Percentiles rank a stretch among this genome's conserved stretches.
Conservation (phyloP, 2,888 invertebrate species). For the Leptopilina drosophilae region DNA sequence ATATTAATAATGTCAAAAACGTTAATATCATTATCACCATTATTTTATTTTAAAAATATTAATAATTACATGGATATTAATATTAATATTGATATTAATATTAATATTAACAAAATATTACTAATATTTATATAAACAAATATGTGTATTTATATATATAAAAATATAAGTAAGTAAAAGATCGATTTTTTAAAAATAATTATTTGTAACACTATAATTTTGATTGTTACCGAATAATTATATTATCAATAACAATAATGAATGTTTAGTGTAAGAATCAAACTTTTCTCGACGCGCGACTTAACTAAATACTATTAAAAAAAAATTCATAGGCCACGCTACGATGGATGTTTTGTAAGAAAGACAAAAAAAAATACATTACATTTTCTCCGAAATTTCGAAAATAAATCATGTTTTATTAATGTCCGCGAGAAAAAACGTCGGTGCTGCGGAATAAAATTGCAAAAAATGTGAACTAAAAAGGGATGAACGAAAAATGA, state of each 20-base stretch:
- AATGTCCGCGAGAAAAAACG: constrained; percentile 44
- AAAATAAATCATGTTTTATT: constrained; percentile 34
- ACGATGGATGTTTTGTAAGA: constrained; percentile 73
- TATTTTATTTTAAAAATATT: too few species aligned
- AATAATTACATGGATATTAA: too few species aligned
- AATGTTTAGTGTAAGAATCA: constrained; percentile 25
- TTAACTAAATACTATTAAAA: constrained; percentile 64
- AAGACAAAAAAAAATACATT: constrained; percentile 68
- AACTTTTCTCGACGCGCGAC: constrained; percentile 64
- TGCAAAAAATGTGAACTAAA: constrained; percentile 49
- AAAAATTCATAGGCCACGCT: constrained; percentile 67
- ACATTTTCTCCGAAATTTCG: constrained; percentile 42
- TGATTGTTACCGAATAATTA: constrained; percentile 19
- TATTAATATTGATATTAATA: too few species aligned
- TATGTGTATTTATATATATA: constrained; percentile 7
- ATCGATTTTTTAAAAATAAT: too few species aligned
- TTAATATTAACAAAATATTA: too few species aligned
- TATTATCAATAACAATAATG: constrained; percentile 8
- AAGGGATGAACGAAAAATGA: constrained; percentile 42
- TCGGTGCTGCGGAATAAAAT: constrained; percentile 55
- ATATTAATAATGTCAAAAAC: too few species aligned
- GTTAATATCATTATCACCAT: too few species aligned
- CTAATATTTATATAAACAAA: too few species aligned
- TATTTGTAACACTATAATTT: too few species aligned
- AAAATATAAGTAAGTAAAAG: too few species aligned